Evolutionary conservation across 2,888 invertebrate species (phyloP).

Genomic region (Spisula solida): DNA sequence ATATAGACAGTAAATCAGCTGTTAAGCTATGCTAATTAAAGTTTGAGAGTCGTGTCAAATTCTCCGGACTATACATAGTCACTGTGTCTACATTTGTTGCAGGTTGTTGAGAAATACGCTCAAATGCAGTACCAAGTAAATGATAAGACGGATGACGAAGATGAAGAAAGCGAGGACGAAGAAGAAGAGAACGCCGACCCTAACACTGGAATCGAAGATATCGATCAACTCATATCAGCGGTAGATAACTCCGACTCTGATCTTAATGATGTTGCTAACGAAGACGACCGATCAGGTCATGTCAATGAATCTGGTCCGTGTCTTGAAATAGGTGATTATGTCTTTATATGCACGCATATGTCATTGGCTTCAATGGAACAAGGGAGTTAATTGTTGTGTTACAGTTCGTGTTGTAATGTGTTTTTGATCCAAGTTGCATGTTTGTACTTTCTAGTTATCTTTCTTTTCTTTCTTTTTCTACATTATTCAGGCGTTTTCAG

Average conservation of each 20-base stretch:
- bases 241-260: conserved; percentile 50
- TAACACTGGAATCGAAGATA: conserved; percentile 17
- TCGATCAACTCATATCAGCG: conserved; percentile 40
- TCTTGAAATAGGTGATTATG: conserved; percentile 48
- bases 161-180: conserved; percentile 61
- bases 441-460: too few species aligned
- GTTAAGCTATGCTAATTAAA: too few species aligned
- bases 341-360: not conserved
- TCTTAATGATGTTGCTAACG: not conserved
- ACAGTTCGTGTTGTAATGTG: not conserved
- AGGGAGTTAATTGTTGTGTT: not conserved
- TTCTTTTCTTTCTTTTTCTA: too few species aligned
- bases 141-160: conserved; percentile 59
- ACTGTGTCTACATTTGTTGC: too few species aligned
- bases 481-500: too few species aligned
- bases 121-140: conserved; percentile 69
- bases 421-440: too few species aligned
- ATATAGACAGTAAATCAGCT: too few species aligned
- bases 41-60: too few species aligned
- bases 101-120: conserved; percentile 78
- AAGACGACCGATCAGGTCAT: not conserved
- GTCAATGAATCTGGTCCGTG: conserved; percentile 21
- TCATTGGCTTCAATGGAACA: not conserved
- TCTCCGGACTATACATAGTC: too few species aligned
- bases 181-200: conserved; percentile 50